A percentile compares a stretch with the other conserved stretches of the same genome.
These are phyloP conservation scores for Sandelia bainsii DNA, from an alignment of 2,797 vertebrate genomes.

Conservation along the genomic window DNA sequence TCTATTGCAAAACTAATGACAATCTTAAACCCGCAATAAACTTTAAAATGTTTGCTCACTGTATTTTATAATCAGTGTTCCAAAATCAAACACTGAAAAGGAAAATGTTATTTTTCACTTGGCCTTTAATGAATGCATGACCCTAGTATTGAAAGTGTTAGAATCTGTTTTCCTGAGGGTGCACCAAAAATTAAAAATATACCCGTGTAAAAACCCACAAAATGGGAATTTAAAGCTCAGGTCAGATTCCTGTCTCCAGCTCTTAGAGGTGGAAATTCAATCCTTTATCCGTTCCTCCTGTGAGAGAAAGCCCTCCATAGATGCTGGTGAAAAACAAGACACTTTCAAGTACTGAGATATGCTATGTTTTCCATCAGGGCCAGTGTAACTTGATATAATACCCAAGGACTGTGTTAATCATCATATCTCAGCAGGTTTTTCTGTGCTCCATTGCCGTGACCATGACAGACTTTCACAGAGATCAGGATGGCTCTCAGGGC, in stretches of 20 bases:
- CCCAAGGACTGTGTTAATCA: constrained; percentile 54
- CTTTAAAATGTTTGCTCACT: too few species aligned
- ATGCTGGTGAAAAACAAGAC: constrained; percentile 47
- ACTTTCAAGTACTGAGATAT: constrained; percentile 24
- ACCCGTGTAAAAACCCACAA: constrained; percentile 7
- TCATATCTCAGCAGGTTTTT: constrained; percentile 53
- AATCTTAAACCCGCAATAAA: too few species aligned
- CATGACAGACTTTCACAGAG: constrained; percentile 51
- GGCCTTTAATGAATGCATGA: background rate
- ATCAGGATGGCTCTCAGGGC: constrained; percentile 24
- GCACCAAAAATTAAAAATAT: constrained; percentile 2
- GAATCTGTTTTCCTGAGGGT: background rate
- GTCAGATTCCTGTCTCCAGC: constrained; percentile 26
- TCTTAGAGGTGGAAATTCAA: constrained; percentile 26
- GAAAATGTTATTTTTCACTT: background rate
- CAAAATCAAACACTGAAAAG: background rate
- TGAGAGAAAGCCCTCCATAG: constrained; percentile 19
- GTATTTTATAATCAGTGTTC: background rate
- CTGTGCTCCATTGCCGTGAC: constrained; percentile 53
- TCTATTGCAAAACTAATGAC: too few species aligned
- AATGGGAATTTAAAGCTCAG: constrained; percentile 12
- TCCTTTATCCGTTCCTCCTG: background rate
- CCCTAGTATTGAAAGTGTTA: background rate
- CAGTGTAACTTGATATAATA: constrained; percentile 46
- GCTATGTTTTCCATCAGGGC: constrained; percentile 39